Percentiles rank a stretch among this genome's conserved stretches.
Evolutionary conservation across 2,113 vertebrate species (phyloP).

Genomic region (Antigone vipio): DNA sequence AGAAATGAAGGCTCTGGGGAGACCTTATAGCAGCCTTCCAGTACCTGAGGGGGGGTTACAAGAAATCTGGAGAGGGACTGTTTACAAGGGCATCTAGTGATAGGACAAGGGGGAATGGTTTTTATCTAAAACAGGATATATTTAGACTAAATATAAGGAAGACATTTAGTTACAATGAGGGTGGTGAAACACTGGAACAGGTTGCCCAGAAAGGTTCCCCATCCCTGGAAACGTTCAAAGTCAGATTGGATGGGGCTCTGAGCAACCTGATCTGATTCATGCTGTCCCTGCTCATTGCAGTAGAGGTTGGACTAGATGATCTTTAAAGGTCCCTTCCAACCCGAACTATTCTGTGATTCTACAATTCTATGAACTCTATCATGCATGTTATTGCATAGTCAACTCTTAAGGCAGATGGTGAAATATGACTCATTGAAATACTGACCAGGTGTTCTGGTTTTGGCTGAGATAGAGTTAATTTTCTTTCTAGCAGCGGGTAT

Average conservation of each 20-base stretch:
- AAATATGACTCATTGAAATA: background rate
- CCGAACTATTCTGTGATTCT: background rate
- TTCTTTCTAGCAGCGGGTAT: too few species aligned
- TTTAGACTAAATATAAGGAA: background rate
- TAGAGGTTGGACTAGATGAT: background rate
- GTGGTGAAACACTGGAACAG: background rate
- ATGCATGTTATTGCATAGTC: fast-evolving
- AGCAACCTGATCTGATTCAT: background rate
- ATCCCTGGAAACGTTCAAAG: fast-evolving
- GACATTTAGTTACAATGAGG: background rate
- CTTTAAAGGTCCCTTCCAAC: background rate
- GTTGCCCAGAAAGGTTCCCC: background rate
- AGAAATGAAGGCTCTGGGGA: background rate
- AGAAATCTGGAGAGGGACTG: background rate
- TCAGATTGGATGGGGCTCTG: background rate
- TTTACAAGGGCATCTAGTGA: background rate
- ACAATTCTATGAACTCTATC: background rate
- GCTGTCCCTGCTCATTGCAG: background rate
- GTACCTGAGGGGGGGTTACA: background rate
- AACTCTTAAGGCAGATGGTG: background rate
- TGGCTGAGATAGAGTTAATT: too few species aligned
- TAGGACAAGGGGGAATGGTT: background rate
- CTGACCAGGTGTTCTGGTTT: too few species aligned
- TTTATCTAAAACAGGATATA: background rate
- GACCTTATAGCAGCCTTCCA: background rate